phyloP scores from a whole-genome alignment of 1,140 invertebrate genomes.

The Daktulosphaira vitifoliae region DNA sequence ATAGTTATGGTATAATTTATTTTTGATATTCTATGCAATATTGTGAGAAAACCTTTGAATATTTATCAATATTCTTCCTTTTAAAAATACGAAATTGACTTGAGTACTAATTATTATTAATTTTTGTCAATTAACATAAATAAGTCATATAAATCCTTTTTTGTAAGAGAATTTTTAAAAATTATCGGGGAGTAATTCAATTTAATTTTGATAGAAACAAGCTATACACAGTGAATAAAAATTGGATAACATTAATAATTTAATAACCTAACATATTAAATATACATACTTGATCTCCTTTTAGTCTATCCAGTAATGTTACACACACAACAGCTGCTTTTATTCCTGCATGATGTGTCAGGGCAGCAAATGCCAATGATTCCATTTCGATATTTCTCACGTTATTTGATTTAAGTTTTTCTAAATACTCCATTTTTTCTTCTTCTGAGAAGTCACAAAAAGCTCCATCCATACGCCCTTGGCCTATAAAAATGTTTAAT shows the following conservation, averaged over 20 bases:
- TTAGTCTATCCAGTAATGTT: slow-evolving; percentile 81
- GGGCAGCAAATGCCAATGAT: slow-evolving; percentile 79
- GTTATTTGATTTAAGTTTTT: slow-evolving; percentile 63
- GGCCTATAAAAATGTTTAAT: slow-evolving; percentile 35
- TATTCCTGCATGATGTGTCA: slow-evolving; percentile 89
- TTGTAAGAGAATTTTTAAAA: too few relatives aligned
- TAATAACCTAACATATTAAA: background rate
- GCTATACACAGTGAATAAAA: too few relatives aligned
- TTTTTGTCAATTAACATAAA: too few relatives aligned
- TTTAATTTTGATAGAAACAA: too few relatives aligned
- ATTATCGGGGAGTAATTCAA: too few relatives aligned
- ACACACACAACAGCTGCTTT: slow-evolving; percentile 89
- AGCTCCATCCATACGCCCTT: slow-evolving; percentile 85
- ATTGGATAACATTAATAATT: background rate
- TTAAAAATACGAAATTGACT: too few relatives aligned
- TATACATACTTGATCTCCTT: slow-evolving; percentile 78
- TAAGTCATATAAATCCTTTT: too few relatives aligned
- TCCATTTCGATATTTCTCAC: slow-evolving; percentile 99
- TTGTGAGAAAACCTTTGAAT: too few relatives aligned
- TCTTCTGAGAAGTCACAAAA: slow-evolving; percentile 87
- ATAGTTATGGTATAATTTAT: too few relatives aligned
- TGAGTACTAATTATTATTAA: too few relatives aligned
- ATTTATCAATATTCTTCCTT: too few relatives aligned
- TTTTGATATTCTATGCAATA: too few relatives aligned
- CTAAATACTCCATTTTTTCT: slow-evolving; percentile 84